Evolutionary conservation across 2,797 vertebrate species (phyloP).

Genomic region (Intellagama lesueurii): DNA sequence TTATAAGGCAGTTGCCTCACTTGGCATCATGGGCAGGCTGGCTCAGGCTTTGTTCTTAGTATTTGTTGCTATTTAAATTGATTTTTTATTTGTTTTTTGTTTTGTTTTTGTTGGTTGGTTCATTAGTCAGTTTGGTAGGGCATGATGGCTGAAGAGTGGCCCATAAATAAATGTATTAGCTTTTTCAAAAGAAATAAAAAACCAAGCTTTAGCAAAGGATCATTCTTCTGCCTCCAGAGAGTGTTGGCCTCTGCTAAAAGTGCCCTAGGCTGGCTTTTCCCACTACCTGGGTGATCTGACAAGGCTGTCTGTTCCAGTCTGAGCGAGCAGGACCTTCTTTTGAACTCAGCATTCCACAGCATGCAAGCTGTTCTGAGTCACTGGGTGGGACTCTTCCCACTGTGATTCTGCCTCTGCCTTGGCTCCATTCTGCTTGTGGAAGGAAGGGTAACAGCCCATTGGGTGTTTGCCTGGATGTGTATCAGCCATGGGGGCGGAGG

Average conservation of each 20-base stretch:
- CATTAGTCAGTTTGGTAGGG: too few species aligned
- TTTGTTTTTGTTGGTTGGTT: too few species aligned
- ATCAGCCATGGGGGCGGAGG: not conserved
- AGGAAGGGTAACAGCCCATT: not conserved
- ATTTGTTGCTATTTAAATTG: too few species aligned
- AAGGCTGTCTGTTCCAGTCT: too few species aligned
- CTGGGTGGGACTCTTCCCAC: slow-evolving; percentile 6
- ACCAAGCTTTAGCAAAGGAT: too few species aligned
- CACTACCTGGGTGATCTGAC: not conserved
- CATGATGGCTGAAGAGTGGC: too few species aligned
- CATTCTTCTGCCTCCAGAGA: not conserved
- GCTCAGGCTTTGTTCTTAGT: too few species aligned
- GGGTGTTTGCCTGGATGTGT: not conserved
- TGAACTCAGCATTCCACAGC: not conserved
- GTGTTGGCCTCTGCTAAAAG: not conserved
- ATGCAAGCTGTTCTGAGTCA: slow-evolving; percentile 1
- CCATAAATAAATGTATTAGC: too few species aligned
- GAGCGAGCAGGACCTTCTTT: not conserved
- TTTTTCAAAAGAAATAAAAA: too few species aligned
- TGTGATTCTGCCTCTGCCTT: not conserved
- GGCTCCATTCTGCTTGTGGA: not conserved
- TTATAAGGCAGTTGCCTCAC: too few species aligned
- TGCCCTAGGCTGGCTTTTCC: not conserved
- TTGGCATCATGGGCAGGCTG: too few species aligned
- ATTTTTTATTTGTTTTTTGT: too few species aligned